Conservation (phyloP, 1,140 invertebrate species). For the Saxidomus purpurata region DNA sequence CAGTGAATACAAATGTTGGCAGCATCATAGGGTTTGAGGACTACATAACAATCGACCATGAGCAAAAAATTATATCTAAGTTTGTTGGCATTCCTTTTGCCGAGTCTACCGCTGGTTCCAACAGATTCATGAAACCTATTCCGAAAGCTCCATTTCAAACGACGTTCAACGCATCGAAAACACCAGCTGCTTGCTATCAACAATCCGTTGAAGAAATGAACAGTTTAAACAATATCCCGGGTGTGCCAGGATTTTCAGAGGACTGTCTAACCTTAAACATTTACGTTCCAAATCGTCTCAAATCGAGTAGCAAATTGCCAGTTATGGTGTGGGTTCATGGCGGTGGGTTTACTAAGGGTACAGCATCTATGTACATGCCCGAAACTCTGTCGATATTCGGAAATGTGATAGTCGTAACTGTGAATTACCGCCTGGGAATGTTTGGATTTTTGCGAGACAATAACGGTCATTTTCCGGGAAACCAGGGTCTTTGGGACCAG, state of each 20-base stretch:
- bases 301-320: slow-evolving; percentile 15
- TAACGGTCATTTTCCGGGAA: too few relatives aligned
- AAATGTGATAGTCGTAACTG: slow-evolving; percentile 93
- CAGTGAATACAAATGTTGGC: slow-evolving; percentile 10
- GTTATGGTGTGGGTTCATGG: slow-evolving; percentile 99
- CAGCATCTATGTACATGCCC: slow-evolving; percentile 96
- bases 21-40: slow-evolving; percentile 26
- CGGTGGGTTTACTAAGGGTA: too few relatives aligned
- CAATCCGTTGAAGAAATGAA: neutral
- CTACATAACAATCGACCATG: too few relatives aligned
- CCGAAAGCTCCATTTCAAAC: too few relatives aligned
- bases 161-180: slow-evolving; percentile 19
- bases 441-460: too few relatives aligned
- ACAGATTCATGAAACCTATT: too few relatives aligned
- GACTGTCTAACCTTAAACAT: slow-evolving; percentile 95
- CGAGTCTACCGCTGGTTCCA: slow-evolving; percentile 18
- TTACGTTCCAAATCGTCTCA: slow-evolving; percentile 89
- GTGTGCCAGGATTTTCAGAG: too few relatives aligned
- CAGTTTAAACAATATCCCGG: slow-evolving; percentile 84
- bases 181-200: neutral
- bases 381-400: slow-evolving; percentile 90
- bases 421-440: slow-evolving; percentile 92
- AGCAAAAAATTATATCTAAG: slow-evolving; percentile 9
- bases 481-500: too few relatives aligned
- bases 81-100: slow-evolving; percentile 46